phyloP scores from a whole-genome alignment of 2,888 invertebrate species.

The Drosophila ezoana region DNA sequence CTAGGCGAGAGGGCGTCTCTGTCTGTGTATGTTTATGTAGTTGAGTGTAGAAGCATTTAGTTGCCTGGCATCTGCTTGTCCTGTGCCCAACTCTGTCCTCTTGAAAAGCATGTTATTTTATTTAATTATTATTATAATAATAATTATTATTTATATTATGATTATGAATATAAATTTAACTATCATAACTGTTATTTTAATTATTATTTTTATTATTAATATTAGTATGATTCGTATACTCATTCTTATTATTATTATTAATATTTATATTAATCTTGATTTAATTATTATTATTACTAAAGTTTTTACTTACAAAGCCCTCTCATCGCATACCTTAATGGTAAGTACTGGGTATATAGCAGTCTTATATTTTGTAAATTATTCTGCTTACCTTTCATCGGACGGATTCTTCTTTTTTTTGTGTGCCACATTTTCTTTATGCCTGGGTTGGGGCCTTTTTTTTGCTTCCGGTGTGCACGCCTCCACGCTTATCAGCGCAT shows the following conservation, averaged over 20 bases:
- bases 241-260: no score
- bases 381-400: conserved; percentile 12
- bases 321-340: no score
- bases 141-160: no score
- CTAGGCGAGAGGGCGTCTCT: conserved; percentile 15
- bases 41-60: conserved; percentile 28
- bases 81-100: background rate
- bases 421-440: conserved; percentile 35
- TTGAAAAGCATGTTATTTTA: conserved; percentile 14
- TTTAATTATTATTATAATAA: no score
- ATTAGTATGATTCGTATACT: no score
- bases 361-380: background rate
- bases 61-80: conserved; percentile 25
- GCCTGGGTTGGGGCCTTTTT: conserved; percentile 31
- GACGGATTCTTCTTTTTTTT: conserved; percentile 8
- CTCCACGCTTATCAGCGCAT: conserved; percentile 69
- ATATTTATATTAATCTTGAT: no score
- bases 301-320: no score
- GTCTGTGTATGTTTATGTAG: conserved; percentile 31
- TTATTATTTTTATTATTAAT: no score
- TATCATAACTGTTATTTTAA: no score
- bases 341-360: background rate
- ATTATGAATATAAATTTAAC: no score
- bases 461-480: conserved; percentile 69
- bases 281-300: no score